Evolutionary conservation across 2,113 vertebrate species (phyloP), one percentile per base, ranked within the genome.

Genomic region (Rhinichthys klamathensis): DNA sequence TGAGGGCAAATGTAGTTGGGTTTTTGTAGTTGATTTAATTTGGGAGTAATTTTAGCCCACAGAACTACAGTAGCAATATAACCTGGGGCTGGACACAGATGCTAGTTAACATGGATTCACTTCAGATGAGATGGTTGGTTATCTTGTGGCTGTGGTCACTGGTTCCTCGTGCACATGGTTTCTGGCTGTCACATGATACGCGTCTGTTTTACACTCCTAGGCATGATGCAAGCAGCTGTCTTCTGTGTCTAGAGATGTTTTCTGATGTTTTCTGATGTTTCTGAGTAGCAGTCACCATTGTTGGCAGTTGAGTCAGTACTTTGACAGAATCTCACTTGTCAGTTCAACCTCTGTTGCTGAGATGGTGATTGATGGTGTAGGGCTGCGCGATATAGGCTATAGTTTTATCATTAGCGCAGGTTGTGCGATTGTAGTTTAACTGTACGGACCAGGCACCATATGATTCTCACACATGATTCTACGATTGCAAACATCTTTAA

Each of bases 91-190:
- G 46, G 77, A 87, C 27, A 72, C 54, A 73, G 69, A 78, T 63
- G 81, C 77, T 77, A 87, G 80, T 83, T 83, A 77, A 3, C 21
- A 18, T 41, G 41, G 38, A 73, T 69, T 30, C 41, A 72, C 74
- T 44, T 73, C 41, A 25, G 70, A 73, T 25, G 12, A 44, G 23
- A 46, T 46, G 60, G 60, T 61, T n/a, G n/a, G n/a, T 61, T 61
- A 9, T 44, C 32, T 44, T 79, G 46, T 78, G 49, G 46, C 35
- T 60, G 11, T 79, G 35, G 61, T 56, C 54, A 61, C 56, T 23
- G 69, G 73, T 51, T 86, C 27, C 44, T 80, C 27, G 1, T 74
- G 25, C 25, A 75, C 76, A 60, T 30, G 51, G 73, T 83, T 51
- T 63, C 73, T 61, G 51, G 21, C 27, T 18, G 25, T 51, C 8